phyloP scores from a whole-genome alignment of 2,113 vertebrate genomes.

The Crotalus horridus region DNA sequence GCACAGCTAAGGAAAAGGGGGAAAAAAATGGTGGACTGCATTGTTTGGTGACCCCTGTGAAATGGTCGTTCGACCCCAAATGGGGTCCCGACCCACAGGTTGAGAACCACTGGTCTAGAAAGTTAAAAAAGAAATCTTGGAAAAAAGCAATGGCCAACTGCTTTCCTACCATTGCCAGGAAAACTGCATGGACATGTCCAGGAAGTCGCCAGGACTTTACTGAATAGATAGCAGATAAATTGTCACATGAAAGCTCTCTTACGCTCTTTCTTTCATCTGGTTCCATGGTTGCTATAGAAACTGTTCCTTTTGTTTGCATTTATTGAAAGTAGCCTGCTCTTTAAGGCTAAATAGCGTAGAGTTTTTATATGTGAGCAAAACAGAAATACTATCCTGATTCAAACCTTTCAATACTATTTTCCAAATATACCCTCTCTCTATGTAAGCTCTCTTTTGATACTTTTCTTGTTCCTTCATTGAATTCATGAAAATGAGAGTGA shows the following conservation, averaged over 20 bases:
- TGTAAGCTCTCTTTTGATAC: background rate
- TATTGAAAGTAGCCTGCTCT: conserved; percentile 53
- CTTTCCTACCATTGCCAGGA: background rate
- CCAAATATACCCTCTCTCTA: background rate
- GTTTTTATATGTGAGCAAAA: background rate
- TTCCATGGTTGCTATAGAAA: conserved; percentile 67
- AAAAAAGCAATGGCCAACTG: background rate
- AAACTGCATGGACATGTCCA: background rate
- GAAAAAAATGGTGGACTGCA: no score
- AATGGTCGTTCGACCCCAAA: no score
- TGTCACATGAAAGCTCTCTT: background rate
- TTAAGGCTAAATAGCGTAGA: background rate
- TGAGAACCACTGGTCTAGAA: background rate
- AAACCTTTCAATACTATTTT: background rate
- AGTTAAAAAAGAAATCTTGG: background rate
- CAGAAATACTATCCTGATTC: background rate
- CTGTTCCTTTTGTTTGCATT: conserved; percentile 65
- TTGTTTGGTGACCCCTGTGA: no score
- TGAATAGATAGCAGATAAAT: background rate
- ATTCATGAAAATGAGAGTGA: background rate
- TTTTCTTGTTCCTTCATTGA: background rate
- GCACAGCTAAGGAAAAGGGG: no score
- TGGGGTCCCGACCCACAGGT: no score
- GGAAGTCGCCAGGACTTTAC: background rate
- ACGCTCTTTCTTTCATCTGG: conserved; percentile 22